Base-by-base conservation (phyloP, 2,888 invertebrate species). In the Galerucella nymphaeae region DNA sequence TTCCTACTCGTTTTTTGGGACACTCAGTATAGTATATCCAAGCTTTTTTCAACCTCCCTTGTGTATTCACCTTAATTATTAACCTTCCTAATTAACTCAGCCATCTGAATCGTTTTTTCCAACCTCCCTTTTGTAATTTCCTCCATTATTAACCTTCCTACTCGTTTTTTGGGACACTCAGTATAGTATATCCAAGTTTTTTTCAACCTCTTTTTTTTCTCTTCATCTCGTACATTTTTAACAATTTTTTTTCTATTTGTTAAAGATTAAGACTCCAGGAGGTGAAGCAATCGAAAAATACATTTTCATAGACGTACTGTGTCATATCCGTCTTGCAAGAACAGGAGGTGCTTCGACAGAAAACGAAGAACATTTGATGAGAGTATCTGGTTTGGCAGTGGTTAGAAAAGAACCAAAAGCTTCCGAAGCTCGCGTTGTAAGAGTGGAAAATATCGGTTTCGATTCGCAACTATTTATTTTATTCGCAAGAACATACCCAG, bases 401-500 rank as follows among this genome's bases (percentile, higher is more conserved):
- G 88, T 92, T 4, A 87, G 90, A 69, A 92, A 91, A 80, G 90
- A 90, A 61, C 90, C 91, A 0, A 87, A 87, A n/a, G 86, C 88
- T 75, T 83, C 87, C 2, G 84, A 86, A 50, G 91, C 92, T 0
- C 87, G 88, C 61, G 86, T 93, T 1, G 82, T 90, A 8, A 88
- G 90, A 82, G 89, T 93, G 42, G 91, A 89, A 85, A 91, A 91
- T 83, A 90, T 92, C 67, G 92, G 92, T 76, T 85, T 93, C 78
- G 92, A 92, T 84, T 92, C 92, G 0, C 91, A 92, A 83, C 84
- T 93, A 78, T 91, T 91, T 83, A 85, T 91, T 72, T 85, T 92
- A 72, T 92, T 92, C 84, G 89, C 91, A 1, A 89, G 90, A 84
- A 91, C 90, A 76, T 90, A 91, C 82, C 90, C 91, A 64, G 90